These are phyloP conservation scores for Eupithecia pulchellata DNA, from an alignment of 2,888 invertebrate genomes.

Conservation along the genomic window DNA sequence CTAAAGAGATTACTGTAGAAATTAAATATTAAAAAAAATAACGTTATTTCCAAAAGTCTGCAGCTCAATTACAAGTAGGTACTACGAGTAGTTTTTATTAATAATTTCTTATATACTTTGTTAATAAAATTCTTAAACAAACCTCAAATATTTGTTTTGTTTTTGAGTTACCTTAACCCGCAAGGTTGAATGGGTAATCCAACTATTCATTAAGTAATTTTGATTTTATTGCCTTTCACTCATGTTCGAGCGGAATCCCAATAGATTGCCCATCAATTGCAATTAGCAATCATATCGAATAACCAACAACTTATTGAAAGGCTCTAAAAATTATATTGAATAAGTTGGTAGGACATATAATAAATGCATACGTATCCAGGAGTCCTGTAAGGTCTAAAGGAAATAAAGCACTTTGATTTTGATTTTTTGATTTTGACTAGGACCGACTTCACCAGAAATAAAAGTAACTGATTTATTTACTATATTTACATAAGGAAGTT, in stretches of 20 bases:
- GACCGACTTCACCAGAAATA: background rate
- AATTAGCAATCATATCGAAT: slow-evolving; percentile 42
- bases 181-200: slow-evolving; percentile 1
- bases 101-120: too few species aligned
- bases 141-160: too few species aligned
- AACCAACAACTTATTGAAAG: slow-evolving; percentile 31
- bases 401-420: too few species aligned
- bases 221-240: slow-evolving; percentile 14
- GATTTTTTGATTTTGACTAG: too few species aligned
- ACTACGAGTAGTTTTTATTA: too few species aligned
- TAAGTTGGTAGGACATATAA: background rate
- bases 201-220: background rate
- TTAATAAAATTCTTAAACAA: too few species aligned
- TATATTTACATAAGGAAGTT: background rate
- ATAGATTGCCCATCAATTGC: slow-evolving; percentile 34
- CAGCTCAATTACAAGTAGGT: too few species aligned
- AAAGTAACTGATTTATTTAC: too few species aligned
- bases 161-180: background rate
- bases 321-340: slow-evolving; percentile 8
- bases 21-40: too few species aligned
- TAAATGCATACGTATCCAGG: background rate
- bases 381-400: too few species aligned
- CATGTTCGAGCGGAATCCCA: slow-evolving; percentile 7
- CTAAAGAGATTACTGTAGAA: too few species aligned
- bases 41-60: too few species aligned